These are phyloP conservation scores for Centropristis striata DNA, from an alignment of 2,113 vertebrate genomes.

Conservation along the genomic window DNA sequence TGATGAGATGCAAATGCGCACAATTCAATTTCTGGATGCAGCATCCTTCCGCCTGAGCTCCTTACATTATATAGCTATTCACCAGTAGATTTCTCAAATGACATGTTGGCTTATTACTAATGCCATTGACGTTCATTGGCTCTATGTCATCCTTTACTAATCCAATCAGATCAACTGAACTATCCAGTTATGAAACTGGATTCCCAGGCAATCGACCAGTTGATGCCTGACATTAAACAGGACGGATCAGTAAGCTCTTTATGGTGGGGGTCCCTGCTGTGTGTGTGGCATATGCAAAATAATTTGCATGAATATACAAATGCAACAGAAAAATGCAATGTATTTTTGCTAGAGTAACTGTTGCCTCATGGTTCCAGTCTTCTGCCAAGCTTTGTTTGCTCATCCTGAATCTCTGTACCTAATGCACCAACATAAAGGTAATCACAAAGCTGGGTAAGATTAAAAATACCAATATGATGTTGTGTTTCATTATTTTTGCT, in stretches of 20 bases:
- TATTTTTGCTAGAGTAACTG: neutral
- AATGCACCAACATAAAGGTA: neutral
- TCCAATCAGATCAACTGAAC: slow-evolving; percentile 26
- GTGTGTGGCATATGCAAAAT: neutral
- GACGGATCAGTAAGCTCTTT: neutral
- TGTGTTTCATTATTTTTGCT: neutral
- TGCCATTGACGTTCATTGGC: neutral
- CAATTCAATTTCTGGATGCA: neutral
- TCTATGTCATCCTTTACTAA: slow-evolving; percentile 21
- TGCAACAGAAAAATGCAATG: neutral
- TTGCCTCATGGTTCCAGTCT: neutral
- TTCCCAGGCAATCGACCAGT: neutral
- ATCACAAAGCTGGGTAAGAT: neutral
- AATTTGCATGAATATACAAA: neutral
- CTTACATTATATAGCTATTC: neutral
- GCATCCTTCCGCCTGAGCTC: neutral
- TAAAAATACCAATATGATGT: neutral
- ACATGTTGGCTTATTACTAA: neutral
- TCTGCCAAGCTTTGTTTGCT: neutral
- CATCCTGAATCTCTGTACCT: neutral
- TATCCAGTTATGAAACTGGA: slow-evolving; percentile 29
- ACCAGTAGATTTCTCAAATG: neutral
- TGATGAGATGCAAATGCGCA: neutral
- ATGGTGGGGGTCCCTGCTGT: neutral
- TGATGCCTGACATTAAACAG: slow-evolving; percentile 18